Conservation (phyloP, 92 coral and sea anemone species). For the Palythoa grandiflora region DNA sequence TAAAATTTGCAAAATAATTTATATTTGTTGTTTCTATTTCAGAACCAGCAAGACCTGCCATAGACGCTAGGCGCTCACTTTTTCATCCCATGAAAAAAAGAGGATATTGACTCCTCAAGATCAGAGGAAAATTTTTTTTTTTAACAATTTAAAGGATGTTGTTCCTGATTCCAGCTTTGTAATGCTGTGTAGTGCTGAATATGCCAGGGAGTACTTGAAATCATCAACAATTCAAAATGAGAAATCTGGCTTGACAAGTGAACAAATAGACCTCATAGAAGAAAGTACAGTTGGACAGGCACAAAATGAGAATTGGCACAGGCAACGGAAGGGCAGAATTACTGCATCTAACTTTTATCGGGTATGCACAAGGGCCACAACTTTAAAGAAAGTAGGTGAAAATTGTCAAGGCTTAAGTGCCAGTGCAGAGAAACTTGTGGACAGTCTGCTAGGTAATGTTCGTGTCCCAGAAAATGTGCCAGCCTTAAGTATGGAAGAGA, state of each 20-base stretch:
- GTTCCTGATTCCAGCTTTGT: constrained; percentile 44
- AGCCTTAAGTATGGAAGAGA: constrained; percentile 69
- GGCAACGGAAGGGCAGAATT: constrained; percentile 29
- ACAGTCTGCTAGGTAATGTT: constrained; percentile 40
- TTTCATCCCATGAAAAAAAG: constrained; percentile 43
- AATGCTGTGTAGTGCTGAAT: constrained; percentile 30
- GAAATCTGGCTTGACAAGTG: neutral
- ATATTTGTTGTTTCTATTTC: constrained; percentile 1
- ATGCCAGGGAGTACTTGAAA: neutral
- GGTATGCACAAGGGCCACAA: constrained; percentile 29
- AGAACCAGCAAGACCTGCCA: neutral
- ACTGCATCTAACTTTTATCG: constrained; percentile 38
- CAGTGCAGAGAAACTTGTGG: constrained; percentile 51
- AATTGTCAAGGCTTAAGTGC: neutral
- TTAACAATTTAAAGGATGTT: constrained; percentile 6
- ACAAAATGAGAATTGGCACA: constrained; percentile 25
- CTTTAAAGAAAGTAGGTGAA: neutral
- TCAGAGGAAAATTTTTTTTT: constrained; percentile 7
- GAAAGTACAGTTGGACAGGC: constrained; percentile 33
- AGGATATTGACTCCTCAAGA: neutral
- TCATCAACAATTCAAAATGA: neutral
- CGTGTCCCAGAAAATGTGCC: constrained; percentile 56
- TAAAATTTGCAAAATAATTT: constrained; percentile 1
- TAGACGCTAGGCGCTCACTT: constrained; percentile 46
- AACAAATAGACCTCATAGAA: constrained; percentile 23